Evolutionary conservation across 2,113 vertebrate species (phyloP).

Genomic region (Etia nguti): DNA sequence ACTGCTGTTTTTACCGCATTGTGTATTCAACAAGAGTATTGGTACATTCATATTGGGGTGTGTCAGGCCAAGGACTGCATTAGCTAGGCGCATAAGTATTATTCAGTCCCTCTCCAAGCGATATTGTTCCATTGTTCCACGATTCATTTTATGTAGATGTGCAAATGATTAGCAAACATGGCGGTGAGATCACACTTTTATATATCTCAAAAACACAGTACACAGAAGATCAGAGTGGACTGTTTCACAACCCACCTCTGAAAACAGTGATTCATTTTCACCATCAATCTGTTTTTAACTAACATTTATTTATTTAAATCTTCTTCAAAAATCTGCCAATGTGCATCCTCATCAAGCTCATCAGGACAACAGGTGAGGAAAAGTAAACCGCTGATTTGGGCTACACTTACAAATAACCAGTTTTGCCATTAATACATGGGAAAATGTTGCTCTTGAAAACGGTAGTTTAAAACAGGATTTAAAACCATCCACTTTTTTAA

Average conservation of each 20-base stretch:
- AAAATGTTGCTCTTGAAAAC: fast-evolving
- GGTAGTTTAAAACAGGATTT: background rate
- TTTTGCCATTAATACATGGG: background rate
- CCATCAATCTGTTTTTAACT: background rate
- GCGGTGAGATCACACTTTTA: background rate
- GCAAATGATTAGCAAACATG: background rate
- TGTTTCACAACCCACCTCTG: background rate
- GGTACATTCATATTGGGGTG: background rate
- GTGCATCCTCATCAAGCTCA: background rate
- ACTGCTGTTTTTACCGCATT: background rate
- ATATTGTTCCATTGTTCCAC: fast-evolving
- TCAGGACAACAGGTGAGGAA: background rate
- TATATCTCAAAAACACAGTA: background rate
- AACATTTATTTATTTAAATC: background rate
- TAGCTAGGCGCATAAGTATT: background rate
- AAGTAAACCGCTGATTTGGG: background rate
- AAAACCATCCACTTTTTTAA: background rate
- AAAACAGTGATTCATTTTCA: background rate
- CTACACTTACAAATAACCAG: background rate
- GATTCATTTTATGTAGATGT: background rate
- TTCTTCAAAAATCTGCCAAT: background rate
- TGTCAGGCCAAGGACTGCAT: background rate
- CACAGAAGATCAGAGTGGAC: background rate
- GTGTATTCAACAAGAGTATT: background rate
- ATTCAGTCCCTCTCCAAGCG: background rate